Base-by-base conservation (phyloP, 2,113 vertebrate genomes). In the Pollachius pollachius region DNA sequence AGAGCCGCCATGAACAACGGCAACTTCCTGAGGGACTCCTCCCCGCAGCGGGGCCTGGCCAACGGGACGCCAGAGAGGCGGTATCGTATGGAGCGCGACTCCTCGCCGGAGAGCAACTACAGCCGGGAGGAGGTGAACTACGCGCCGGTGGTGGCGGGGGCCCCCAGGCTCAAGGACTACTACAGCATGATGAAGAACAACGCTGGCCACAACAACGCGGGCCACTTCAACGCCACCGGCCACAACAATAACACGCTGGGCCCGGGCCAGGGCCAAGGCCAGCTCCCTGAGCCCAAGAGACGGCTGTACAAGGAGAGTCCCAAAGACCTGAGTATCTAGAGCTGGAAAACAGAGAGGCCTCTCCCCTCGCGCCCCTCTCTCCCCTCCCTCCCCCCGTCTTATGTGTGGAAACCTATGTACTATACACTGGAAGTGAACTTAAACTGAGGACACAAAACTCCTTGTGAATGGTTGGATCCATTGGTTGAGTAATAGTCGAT, bases 311-410 rank as follows among this genome's bases (percentile, higher is more conserved):
- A 94, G 90, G 97, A 98, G 76, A 97, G 95, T 89, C 95, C 94
- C 90, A 96, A 96, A 65, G 97, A 98, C 92, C 97, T 99, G 87
- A 99, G 97, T 82, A 98, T 98, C 92, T 98, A 93, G 81, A 71
- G 84, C 69, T 9, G 41, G 5, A 76, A 77, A 81, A 70, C 67
- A 17, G 76, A 82, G 81, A 77, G 78, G 79, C 79, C 27, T 41
- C 64, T 25, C 54, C 73, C 79, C 77, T 80, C 78, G 66, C 83
- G 73, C 61, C 81, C 70, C 85, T 79, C 77, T 76, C 78, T 75
- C 23, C 30, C 57, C 60, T 81, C 78, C 81, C 41, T 48, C 41
- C 41, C 41, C 41, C 41, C 41, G 41, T 48, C 41, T 48, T 48
- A 67, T 76, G 78, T 77, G 72, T 80, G 76, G 77, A 83, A 48